Percentiles rank a stretch among this genome's conserved stretches.
Evolutionary conservation across 2,797 vertebrate genomes (phyloP).

Genomic region (Masticophis lateralis): DNA sequence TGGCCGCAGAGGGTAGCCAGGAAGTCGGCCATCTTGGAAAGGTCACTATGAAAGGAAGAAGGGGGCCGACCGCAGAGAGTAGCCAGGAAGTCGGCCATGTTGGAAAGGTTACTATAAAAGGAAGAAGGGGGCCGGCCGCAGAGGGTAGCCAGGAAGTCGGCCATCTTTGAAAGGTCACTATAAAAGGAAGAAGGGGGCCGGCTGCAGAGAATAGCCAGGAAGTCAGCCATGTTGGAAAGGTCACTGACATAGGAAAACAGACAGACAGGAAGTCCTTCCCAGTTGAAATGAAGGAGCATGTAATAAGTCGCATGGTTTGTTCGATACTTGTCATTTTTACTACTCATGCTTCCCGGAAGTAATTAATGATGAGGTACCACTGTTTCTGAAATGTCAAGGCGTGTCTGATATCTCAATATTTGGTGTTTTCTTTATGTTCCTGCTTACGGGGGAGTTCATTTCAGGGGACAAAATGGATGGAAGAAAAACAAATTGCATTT

Average conservation of each 20-base stretch:
- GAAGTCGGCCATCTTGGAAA: too few relatives aligned
- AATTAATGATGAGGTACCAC: not conserved
- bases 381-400: not conserved
- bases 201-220: too few relatives aligned
- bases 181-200: too few relatives aligned
- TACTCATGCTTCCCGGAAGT: not conserved
- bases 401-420: not conserved
- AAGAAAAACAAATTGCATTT: not conserved
- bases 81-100: too few relatives aligned
- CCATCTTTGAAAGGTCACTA: too few relatives aligned
- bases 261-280: not conserved
- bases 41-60: too few relatives aligned
- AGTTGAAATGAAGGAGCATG: not conserved
- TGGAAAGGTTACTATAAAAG: too few relatives aligned
- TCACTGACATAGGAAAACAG: not conserved
- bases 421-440: not conserved
- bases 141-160: too few relatives aligned
- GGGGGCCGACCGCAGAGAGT: too few relatives aligned
- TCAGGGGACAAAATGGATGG: not conserved
- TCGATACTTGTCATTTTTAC: not conserved
- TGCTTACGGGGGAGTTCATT: not conserved
- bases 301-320: not conserved
- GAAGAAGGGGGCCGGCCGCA: too few relatives aligned
- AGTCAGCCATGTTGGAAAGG: too few relatives aligned
- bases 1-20: too few relatives aligned